Evolutionary conservation across 2,113 vertebrate species (phyloP), one percentile per base, ranked within the genome.

Genomic region (Sula dactylatra): DNA sequence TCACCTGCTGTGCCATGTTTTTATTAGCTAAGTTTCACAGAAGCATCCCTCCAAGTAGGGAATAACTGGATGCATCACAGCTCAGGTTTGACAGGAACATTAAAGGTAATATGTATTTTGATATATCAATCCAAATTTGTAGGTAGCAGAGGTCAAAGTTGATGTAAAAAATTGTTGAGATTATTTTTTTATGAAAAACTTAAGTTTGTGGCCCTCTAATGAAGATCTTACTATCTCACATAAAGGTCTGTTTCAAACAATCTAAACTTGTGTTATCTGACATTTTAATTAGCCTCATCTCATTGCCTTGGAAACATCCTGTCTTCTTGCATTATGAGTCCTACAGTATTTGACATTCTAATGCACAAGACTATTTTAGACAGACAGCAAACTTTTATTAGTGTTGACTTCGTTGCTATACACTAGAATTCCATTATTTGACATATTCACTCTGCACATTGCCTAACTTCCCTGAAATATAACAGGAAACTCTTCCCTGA

Each of bases 241-340:
- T 58, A 79, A 90, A 86, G 34, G 31, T 82, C 59, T 72, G 21
- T 65, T 94, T 96, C 55, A 90, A 94, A 93, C 79, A 95, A 81
- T n/a, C 59, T 85, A 91, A 86, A 89, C 47, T 88, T 93, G 76
- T 84, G 69, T 59, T 93, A 94, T 59, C 73, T 94, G 96, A 95
- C 89, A 95, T 93, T 94, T 94, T 93, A 96, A 96, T 96, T 93
- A 94, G 69, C 70, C 24, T 49, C 24, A 67, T 93, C 86, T 90
- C 76, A 93, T 85, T 95, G 88, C 70, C 82, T 96, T 88, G 89
- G 88, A 96, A 93, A 90, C 52, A 44, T 84, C 81, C n/a, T 62
- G 15, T 94, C 88, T 88, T 93, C 65, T 79, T 94, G 45, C 58
- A 74, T 96, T 95, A 11, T 42, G 82, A 73, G 78, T 74, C 69